phyloP scores from a whole-genome alignment of 2,797 vertebrate genomes.

The Peromyscus nudipes region DNA sequence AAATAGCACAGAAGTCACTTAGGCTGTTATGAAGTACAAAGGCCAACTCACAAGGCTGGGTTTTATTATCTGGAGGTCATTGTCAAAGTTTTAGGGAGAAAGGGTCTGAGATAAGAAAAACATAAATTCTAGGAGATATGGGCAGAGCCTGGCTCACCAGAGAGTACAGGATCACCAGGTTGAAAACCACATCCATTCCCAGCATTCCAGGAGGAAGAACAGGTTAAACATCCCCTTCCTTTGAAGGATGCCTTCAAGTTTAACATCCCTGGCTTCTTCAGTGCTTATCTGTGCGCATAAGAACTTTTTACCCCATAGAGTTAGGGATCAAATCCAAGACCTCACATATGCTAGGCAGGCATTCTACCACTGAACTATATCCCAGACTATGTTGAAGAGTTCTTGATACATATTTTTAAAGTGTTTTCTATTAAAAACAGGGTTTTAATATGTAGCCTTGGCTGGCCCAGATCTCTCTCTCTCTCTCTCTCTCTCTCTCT shows the following conservation, averaged over 20 bases:
- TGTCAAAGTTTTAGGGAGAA: background rate
- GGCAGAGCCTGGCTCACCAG: background rate
- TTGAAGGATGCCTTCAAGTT: background rate
- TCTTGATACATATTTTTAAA: background rate
- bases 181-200: background rate
- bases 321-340: background rate
- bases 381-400: background rate
- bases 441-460: background rate
- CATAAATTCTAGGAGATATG: background rate
- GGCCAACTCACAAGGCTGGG: too few relatives aligned
- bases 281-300: background rate
- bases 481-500: too few relatives aligned
- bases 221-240: background rate
- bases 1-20: too few relatives aligned
- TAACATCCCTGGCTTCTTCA: background rate
- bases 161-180: background rate
- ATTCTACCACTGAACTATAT: background rate
- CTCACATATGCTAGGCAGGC: background rate
- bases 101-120: background rate
- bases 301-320: background rate
- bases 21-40: too few relatives aligned
- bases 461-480: background rate
- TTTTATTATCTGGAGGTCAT: too few relatives aligned
- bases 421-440: background rate
- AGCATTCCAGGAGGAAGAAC: background rate